Base-by-base conservation (phyloP, 2,797 vertebrate genomes). In the Limosa lapponica region DNA sequence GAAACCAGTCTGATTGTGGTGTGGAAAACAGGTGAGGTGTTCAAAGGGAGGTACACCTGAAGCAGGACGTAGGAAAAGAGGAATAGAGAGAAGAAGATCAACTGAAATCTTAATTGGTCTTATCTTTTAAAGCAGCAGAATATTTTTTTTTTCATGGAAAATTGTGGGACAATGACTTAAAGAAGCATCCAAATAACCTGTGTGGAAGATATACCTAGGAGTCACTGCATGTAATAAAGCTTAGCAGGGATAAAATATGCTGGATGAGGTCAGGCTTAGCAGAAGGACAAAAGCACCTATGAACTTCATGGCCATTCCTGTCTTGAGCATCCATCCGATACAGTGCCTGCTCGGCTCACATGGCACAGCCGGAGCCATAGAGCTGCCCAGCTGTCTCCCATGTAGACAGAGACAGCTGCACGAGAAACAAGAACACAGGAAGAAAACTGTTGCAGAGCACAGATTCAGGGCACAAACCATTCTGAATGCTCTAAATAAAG, bases 401-500 rank as follows among this genome's bases (percentile, higher is more conserved):
- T 6, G 19, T 8, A 49, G 51, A 28, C 41, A 54, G 59, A 80
- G 16, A 51, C 30, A 77, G 36, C 6, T 7, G 4, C 36, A n/a
- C 0, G 3, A 54, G 46, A 24, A 93, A 43, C 30, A 79, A 54
- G 72, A 73, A 75, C 13, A 36, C 5, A n/a, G 43, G 27, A 91
- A 39, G 18, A 17, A 82, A 91, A 66, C 14, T 51, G 16, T 28
- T 82, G 79, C 43, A 89, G 81, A 87, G 51, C 79, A 65, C 62
- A 84, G 34, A 89, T 61, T 65, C 54, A 79, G 70, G 66, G 37
- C 70, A 75, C 36, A 91, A 93, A 92, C 58, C 28, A 72, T 54
- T 55, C 28, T 27, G 13, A 74, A 30, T 66, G 25, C 34, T 89
- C 81, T 89, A 85, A 96, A 95, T 72, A 84, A 72, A 87, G 34